Percentiles rank a stretch among this genome's conserved stretches.
These are phyloP conservation scores for Zoanthus gigantus DNA, from an alignment of 92 coral and sea anemone species.

Conservation along the genomic window DNA sequence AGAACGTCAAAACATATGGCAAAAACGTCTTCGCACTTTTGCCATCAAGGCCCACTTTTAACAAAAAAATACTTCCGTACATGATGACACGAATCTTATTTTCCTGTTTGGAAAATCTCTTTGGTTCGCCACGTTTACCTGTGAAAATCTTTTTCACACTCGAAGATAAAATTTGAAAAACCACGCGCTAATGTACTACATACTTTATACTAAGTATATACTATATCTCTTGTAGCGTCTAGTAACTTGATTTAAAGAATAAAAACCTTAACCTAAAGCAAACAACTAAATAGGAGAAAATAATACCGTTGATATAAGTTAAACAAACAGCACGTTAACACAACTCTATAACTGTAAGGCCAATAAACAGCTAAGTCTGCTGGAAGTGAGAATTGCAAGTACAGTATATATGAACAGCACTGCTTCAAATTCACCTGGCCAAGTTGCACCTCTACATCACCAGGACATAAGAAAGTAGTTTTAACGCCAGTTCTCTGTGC, in stretches of 20 bases:
- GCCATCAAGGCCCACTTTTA: too few relatives aligned
- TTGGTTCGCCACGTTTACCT: background rate
- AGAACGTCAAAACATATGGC: too few relatives aligned
- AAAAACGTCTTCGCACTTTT: too few relatives aligned
- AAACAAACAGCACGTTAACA: background rate
- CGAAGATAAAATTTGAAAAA: background rate
- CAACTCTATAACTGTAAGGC: conserved; percentile 3
- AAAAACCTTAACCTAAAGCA: too few relatives aligned
- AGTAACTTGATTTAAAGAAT: too few relatives aligned
- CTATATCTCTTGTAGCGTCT: too few relatives aligned
- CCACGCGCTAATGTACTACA: too few relatives aligned
- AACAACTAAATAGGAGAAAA: too few relatives aligned
- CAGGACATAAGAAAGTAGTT: conserved; percentile 68
- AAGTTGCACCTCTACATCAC: conserved; percentile 63
- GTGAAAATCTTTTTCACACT: background rate
- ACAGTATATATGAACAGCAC: conserved; percentile 45
- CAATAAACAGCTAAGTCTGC: conserved; percentile 8
- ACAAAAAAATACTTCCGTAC: too few relatives aligned
- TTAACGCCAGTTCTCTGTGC: conserved; percentile 70
- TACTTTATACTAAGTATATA: too few relatives aligned
- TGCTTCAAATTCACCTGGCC: conserved; percentile 68
- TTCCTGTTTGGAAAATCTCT: too few relatives aligned
- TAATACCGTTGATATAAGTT: background rate
- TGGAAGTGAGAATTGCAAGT: conserved; percentile 28
- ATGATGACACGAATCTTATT: too few relatives aligned